phyloP scores from a whole-genome alignment of 1,140 invertebrate genomes.

The Zaprionus inermis region DNA sequence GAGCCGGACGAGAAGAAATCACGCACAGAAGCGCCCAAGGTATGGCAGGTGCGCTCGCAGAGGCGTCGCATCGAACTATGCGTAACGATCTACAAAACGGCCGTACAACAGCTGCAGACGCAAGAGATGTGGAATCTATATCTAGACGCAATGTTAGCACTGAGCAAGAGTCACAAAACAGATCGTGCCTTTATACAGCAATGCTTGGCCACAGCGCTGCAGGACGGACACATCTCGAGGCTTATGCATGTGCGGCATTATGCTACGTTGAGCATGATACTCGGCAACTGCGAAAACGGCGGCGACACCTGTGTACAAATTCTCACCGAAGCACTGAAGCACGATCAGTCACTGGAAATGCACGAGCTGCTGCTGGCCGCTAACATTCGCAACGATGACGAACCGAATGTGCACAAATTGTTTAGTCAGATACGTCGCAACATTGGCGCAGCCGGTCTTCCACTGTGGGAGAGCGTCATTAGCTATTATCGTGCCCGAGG shows the following conservation, averaged over 20 bases:
- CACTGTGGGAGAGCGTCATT: constrained; percentile 64
- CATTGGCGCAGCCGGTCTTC: constrained; percentile 40
- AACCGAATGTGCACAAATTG: constrained; percentile 55
- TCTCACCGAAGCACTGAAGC: constrained; percentile 60
- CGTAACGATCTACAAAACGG: constrained; percentile 68
- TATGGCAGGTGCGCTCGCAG: constrained; percentile 52
- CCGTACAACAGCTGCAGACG: constrained; percentile 63
- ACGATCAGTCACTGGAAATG: constrained; percentile 56
- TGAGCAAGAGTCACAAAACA: constrained; percentile 59
- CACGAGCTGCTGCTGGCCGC: constrained; percentile 65
- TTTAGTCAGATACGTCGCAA: constrained; percentile 56
- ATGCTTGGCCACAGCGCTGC: constrained; percentile 64
- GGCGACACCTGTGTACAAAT: constrained; percentile 50
- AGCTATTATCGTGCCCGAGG: constrained; percentile 62
- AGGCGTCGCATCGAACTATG: constrained; percentile 69
- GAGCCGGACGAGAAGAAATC: constrained; percentile 49
- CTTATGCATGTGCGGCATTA: constrained; percentile 71
- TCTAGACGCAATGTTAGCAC: constrained; percentile 68
- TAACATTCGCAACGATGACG: constrained; percentile 60
- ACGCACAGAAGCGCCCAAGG: not conserved
- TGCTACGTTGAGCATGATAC: constrained; percentile 54
- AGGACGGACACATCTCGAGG: constrained; percentile 65
- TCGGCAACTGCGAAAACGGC: constrained; percentile 53
- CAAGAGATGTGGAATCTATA: constrained; percentile 64
- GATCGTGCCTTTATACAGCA: constrained; percentile 57